Base-by-base conservation (phyloP, 1,140 invertebrate genomes). In the Steinernema feltiae region DNA sequence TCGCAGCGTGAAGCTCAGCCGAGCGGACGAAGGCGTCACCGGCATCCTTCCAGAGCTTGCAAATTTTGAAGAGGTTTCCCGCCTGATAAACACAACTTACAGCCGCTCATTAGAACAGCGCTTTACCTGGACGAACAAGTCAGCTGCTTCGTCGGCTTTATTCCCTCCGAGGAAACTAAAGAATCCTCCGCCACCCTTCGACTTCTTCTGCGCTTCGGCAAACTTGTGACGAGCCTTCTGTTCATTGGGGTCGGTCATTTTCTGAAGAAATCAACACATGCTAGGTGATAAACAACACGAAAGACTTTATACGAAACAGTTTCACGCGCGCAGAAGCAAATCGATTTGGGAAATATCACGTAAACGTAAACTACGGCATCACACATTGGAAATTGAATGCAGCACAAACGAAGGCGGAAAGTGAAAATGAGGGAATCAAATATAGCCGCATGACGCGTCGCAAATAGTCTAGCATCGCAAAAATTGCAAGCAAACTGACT, bases 21-120 rank as follows among this genome's bases (percentile, higher is more conserved):
- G 94, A 93, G 84, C 92, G 91, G 83, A 92, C 93, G 87, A 98
- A 99, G 21, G 95, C 93, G 86, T 92, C 91, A 0, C 95, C 97
- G n/a, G 95, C 96, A 72, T 82, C 88, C 85, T 90, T 90, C 97
- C 97, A 99, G 84, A 97, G 97, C 88, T 98, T 99, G 21, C 94
- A 92, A 93, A 99, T 98, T 90, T 99, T 99, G 88, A 95, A 98
- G 84, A 94, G 90, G 88, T 98, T 98, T 2, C 93, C 96, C 35
- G 94, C 96, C 81, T 94, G 90, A n/a, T n/a, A 78, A 94, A 82
- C 30, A 0, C 32, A 76, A 30, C 21, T 1, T 21, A 75, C 15
- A 32, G 18, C 41, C 3, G n/a, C 18, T 1, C 1, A 18, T 18
- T 18, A 75, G 27, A 35, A 63, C 32, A 72, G 72, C 1, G 21